These are phyloP conservation scores for Hyphantria cunea DNA, from an alignment of 1,140 invertebrate genomes.

Conservation along the genomic window DNA sequence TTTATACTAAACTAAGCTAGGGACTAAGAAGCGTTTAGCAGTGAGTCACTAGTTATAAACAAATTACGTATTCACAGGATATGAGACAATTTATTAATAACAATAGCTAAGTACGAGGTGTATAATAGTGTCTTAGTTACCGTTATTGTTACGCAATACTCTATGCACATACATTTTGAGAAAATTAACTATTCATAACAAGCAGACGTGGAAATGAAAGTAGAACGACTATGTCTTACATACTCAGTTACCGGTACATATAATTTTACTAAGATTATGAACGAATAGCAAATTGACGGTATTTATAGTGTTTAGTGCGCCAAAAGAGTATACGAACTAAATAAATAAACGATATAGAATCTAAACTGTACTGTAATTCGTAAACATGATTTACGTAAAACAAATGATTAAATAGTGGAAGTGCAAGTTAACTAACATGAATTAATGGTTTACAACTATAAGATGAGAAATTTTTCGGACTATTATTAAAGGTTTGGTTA, in stretches of 20 bases:
- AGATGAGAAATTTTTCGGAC: no score
- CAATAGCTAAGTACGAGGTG: constrained; percentile 13
- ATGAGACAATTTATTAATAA: constrained; percentile 21
- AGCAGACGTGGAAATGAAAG: constrained; percentile 24
- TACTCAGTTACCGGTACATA: constrained; percentile 7
- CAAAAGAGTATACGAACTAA: no score
- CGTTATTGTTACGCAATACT: constrained; percentile 15
- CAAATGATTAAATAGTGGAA: no score
- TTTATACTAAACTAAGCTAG: constrained; percentile 17
- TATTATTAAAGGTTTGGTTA: no score
- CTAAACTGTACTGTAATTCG: no score
- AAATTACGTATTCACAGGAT: constrained; percentile 27
- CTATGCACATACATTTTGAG: constrained; percentile 18
- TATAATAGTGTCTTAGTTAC: constrained; percentile 14
- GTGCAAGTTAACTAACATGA: no score
- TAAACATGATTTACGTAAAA: no score
- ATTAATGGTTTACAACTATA: no score
- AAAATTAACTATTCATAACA: constrained; percentile 22
- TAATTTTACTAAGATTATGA: constrained; percentile 12
- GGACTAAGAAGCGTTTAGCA: constrained; percentile 33
- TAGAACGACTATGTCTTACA: constrained; percentile 17
- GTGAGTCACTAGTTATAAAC: constrained; percentile 40
- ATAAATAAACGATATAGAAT: no score
- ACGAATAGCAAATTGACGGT: not conserved
- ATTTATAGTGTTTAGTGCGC: not conserved